Base-by-base conservation (phyloP, 2,113 vertebrate species). In the Halichoeres trimaculatus region DNA sequence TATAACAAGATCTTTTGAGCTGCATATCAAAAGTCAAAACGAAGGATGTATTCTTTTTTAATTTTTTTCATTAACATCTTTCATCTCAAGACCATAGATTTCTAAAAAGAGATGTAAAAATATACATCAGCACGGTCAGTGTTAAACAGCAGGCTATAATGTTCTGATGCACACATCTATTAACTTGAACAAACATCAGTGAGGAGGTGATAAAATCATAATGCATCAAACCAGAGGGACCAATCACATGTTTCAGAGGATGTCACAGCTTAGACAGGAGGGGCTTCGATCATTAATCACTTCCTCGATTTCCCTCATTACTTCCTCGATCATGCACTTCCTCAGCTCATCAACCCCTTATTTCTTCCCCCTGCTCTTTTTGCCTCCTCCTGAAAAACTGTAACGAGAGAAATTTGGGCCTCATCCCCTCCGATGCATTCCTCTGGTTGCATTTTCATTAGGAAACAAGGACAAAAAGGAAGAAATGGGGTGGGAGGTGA, bases 11-110 rank as follows among this genome's bases (percentile, higher is more conserved):
- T 91, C 88, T 85, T 82, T 92, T 92, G 94, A 94, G 94, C 73
- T 13, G 86, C 92, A 94, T 96, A 96, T 95, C 92, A 96, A 96
- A 96, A 94, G 89, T 93, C 90, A 81, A 80, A 88, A 87, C 74
- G 84, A n/a, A 88, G 88, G 83, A 80, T 9, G 19, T 57, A n/a
- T 70, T 84, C 45, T 47, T 62, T 74, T 87, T 85, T 78, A 85
- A 83, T 80, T 51, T 70, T 61, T 78, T 83, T 84, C 59, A 79
- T 30, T 30, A 81, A 79, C 55, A 66, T 59, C 40, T 48, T 88
- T 89, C 91, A 85, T 89, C 75, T 84, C 77, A 91, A 89, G 84
- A 89, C 85, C 90, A 93, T 85, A 90, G 77, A 87, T 76, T 89
- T 93, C 91, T 93, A 94, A 85, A 94, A 89, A 89, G 88, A 87